phyloP scores from a whole-genome alignment of 1,140 invertebrate species.

The Goniozus legneri region DNA sequence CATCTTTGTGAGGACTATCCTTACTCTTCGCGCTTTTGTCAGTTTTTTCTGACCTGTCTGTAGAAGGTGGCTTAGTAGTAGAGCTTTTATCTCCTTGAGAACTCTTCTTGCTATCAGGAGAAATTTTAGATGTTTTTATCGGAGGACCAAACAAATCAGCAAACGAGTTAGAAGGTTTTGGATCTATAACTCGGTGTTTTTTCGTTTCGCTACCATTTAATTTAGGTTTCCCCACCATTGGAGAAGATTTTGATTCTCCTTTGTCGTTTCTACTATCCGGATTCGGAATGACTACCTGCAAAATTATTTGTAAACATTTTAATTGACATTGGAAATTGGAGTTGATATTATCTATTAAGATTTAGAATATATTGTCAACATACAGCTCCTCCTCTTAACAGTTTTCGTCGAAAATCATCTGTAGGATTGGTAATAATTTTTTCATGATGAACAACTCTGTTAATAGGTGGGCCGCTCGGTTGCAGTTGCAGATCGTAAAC shows the following conservation, averaged over 20 bases:
- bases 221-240: constrained; percentile 67
- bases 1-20: constrained; percentile 56
- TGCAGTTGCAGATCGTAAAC: constrained; percentile 84
- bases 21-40: constrained; percentile 62
- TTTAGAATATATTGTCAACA: too few relatives aligned
- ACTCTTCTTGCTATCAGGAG: constrained; percentile 59
- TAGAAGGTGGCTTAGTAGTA: constrained; percentile 24
- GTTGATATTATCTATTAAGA: constrained; percentile 1
- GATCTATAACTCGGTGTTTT: constrained; percentile 61
- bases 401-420: constrained; percentile 83
- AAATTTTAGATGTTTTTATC: constrained; percentile 66
- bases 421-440: constrained; percentile 79
- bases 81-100: constrained; percentile 48
- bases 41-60: constrained; percentile 59
- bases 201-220: constrained; percentile 59
- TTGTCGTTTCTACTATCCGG: constrained; percentile 40
- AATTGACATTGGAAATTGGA: neutral
- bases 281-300: constrained; percentile 34
- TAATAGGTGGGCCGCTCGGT: constrained; percentile 66
- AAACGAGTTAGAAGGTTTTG: constrained; percentile 65
- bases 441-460: constrained; percentile 66
- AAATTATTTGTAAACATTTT: constrained; percentile 4
- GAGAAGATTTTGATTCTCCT: constrained; percentile 37
- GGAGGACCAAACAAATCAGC: constrained; percentile 76
- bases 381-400: constrained; percentile 82